Evolutionary conservation across 2,797 vertebrate species (phyloP), one percentile per base, ranked within the genome.

Genomic region (Lepidocolaptes lacrymiger): DNA sequence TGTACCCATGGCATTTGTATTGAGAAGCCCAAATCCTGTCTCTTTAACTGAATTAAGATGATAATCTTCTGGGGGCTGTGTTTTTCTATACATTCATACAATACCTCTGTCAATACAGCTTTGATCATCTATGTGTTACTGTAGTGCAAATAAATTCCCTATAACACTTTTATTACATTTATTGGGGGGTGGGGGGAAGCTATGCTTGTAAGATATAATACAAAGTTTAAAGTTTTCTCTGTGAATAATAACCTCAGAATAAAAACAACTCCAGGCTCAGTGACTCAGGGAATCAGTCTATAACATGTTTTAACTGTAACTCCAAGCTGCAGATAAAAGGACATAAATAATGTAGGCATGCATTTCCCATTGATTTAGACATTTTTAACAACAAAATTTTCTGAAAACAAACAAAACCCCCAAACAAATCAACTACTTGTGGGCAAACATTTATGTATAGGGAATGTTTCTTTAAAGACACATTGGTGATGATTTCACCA

Each of bases 51-150:
- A 88, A 85, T 56, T 54, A 39, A 71, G 36, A 76, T 61, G 34
- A 41, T 20, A 36, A 27, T 30, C 4, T 75, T 78, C 12, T 19
- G 4, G 28, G n/a, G 20, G 3, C 1, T 12, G 34, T 51, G 2
- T 32, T 68, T 72, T 43, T 81, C 67, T 56, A 14, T 56, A 8
- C 63, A 37, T 49, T 72, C 6, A 2, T 66, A 36, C 11, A 64
- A 48, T 59, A 55, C 2, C 28, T 69, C 14, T 8, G 48, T 43
- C 9, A 75, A 27, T 54, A 27, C 2, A 58, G 11, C 10, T 81
- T 77, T 59, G n/a, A 51, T 87, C 3, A 61, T 73, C 14, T 28
- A 27, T 0, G 0, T 28, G 1, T 46, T 85, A 56, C 19, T 44
- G 14, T 37, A 89, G 14, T 48, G 5, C 37, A 78, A 82, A 72